Conservation (phyloP, 2,797 vertebrate genomes). For the Chromobotia macracanthus region DNA sequence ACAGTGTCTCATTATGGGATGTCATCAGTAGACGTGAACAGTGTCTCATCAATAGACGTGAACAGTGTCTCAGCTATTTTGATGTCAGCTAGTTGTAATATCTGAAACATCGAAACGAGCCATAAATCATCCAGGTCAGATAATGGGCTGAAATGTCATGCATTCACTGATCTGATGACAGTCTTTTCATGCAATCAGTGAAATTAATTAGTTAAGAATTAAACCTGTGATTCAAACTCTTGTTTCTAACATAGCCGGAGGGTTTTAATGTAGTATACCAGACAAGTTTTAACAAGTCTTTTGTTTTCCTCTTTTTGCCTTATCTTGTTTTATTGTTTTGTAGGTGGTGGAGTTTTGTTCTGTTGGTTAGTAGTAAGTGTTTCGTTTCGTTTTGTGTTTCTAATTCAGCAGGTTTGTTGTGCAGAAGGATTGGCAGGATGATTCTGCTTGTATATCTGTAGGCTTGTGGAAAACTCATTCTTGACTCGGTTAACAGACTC, state of each 20-base stretch:
- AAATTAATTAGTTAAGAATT: background rate
- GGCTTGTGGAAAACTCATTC: background rate
- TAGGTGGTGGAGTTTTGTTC: background rate
- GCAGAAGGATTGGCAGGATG: background rate
- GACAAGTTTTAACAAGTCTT: background rate
- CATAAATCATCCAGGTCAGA: background rate
- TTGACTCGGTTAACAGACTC: background rate
- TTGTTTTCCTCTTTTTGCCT: background rate
- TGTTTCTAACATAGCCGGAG: background rate
- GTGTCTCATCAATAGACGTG: too few species aligned
- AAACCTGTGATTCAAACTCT: background rate
- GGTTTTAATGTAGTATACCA: background rate
- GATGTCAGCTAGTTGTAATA: slow-evolving; percentile 21
- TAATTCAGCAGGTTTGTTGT: background rate
- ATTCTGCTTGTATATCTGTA: background rate
- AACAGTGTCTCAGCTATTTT: background rate
- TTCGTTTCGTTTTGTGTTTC: background rate
- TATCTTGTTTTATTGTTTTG: background rate
- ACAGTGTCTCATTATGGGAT: slow-evolving; percentile 1
- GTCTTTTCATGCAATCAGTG: background rate
- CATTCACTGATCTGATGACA: background rate
- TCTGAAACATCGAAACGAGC: background rate
- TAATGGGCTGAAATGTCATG: background rate
- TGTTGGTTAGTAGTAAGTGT: background rate
- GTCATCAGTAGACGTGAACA: background rate